Base-by-base conservation (phyloP, 2,797 vertebrate genomes). In the Girardinus metallicus region DNA sequence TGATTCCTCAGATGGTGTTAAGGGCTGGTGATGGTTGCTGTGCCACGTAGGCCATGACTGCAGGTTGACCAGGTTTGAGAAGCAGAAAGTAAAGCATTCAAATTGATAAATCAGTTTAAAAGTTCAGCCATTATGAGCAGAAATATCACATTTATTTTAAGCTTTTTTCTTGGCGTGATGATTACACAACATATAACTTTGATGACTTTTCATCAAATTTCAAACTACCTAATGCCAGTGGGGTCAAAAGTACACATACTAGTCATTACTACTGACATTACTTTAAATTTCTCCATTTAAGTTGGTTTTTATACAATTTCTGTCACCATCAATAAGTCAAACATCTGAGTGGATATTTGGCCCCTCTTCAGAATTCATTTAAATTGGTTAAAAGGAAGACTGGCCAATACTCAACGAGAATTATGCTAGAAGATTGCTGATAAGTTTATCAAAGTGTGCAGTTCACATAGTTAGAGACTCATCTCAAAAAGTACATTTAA, bases 1-100 rank as follows among this genome's bases (percentile, higher is more conserved):
- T 66, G 29, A 77, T 53, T 85, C 83, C 79, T 91, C 79, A 76
- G 86, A 79, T 88, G 84, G 81, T 81, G 74, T 88, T 82, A 79
- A 79, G 78, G 83, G 87, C 82, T 81, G 29, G 26, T 13, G 72
- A 55, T 76, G 23, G 41, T 75, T 88, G 76, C 84, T 66, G 2
- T 74, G 90, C 71, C 51, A 81, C 80, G 57, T 41, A 74, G 11
- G 34, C 55, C 55, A 66, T 39, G 64, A 16, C 68, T 43, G 26
- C 73, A 49, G 53, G 29, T 75, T 75, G 16, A 49, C 39, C 49
- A 29, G 43, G 26, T 62, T 36, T 62, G 75, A 55, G 44, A 5
- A 47, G 31, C 79, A 83, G 29, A 80, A n/a, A 16, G 21, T 16
- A 29, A 9, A 57, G 66, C n/a, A 21, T 39, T 47, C 10, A 44